Conservation (phyloP, 2,888 invertebrate species). For the Galerucella pusilla region DNA sequence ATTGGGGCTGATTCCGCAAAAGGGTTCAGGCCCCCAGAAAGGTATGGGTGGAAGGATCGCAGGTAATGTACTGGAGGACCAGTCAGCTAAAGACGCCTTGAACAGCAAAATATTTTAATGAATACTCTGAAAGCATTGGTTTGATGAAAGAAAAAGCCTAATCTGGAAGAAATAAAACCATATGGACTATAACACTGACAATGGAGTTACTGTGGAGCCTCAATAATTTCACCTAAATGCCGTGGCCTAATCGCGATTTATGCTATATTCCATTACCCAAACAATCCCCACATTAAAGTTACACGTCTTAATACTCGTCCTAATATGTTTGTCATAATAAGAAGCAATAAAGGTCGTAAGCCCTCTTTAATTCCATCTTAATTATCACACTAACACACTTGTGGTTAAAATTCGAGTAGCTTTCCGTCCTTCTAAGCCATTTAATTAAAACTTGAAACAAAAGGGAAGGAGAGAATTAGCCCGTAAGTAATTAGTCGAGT, state of each 20-base stretch:
- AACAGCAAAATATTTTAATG: too few species aligned
- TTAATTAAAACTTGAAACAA: conserved; percentile 44
- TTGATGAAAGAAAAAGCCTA: too few species aligned
- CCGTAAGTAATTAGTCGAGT: conserved; percentile 42
- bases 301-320: conserved; percentile 16
- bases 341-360: conserved; percentile 23
- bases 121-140: too few species aligned
- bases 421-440: conserved; percentile 37
- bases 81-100: too few species aligned
- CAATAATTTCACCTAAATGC: background rate
- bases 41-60: too few species aligned
- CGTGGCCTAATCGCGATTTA: background rate
- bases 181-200: too few species aligned
- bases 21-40: too few species aligned
- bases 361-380: conserved; percentile 34
- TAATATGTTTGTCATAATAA: conserved; percentile 25
- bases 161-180: too few species aligned
- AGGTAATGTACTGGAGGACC: too few species aligned
- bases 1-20: too few species aligned
- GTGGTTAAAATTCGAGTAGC: conserved; percentile 37
- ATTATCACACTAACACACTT: conserved; percentile 41
- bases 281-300: background rate
- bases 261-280: background rate
- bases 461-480: conserved; percentile 39
- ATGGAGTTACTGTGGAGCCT: too few species aligned